A percentile compares a stretch with the other conserved stretches of the same genome.
Conservation (phyloP, 2,888 invertebrate species). For the Eupeodes luniger region DNA sequence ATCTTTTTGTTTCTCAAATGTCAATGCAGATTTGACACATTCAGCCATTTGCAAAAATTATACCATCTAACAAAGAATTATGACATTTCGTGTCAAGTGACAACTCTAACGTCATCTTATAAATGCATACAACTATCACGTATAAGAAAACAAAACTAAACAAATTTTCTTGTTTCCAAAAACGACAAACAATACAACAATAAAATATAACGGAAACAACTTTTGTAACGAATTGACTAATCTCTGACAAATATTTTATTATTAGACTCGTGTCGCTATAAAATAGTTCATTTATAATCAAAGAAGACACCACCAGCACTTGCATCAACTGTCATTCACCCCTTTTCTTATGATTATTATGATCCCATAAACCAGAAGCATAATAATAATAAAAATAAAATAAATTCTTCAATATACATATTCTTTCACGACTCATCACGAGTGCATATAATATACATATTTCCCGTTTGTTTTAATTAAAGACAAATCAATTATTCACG, state of each 20-base stretch:
- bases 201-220: background rate
- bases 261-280: background rate
- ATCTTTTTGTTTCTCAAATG: too few species aligned
- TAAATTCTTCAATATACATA: background rate
- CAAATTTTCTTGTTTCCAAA: too few species aligned
- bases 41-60: too few species aligned
- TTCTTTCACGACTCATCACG: slow-evolving; percentile 21
- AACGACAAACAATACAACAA: too few species aligned
- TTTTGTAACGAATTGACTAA: slow-evolving; percentile 13
- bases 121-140: too few species aligned
- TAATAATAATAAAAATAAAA: slow-evolving; percentile 2
- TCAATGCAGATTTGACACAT: too few species aligned
- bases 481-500: slow-evolving; percentile 72
- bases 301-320: slow-evolving; percentile 22
- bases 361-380: background rate
- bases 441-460: slow-evolving; percentile 30
- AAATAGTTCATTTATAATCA: slow-evolving; percentile 1
- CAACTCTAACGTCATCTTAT: too few species aligned
- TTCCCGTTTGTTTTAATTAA: slow-evolving; percentile 62
- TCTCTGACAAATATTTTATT: slow-evolving; percentile 17
- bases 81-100: too few species aligned
- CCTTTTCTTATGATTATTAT: background rate
- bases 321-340: slow-evolving; percentile 31
- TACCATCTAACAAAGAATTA: too few species aligned
- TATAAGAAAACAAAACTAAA: too few species aligned